Percentiles rank a stretch among this genome's conserved stretches.
Conservation (phyloP, 1,140 invertebrate genomes). For the Venustaconcha ellipsiformis region DNA sequence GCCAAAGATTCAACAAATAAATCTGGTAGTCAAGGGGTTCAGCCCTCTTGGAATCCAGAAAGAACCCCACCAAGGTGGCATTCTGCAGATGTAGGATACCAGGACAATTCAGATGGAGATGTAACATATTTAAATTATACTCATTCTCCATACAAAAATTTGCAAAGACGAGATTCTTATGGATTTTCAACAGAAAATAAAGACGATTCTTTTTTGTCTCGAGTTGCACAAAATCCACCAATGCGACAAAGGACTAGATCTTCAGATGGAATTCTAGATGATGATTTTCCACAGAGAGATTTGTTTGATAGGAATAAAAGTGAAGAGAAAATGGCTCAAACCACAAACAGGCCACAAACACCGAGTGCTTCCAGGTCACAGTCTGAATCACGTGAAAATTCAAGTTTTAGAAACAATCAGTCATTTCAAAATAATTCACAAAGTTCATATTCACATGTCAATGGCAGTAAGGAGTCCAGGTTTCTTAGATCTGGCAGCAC, state of each 20-base stretch:
- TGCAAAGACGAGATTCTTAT: conserved; percentile 9
- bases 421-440: not conserved
- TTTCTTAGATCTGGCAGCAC: no score
- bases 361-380: conserved; percentile 3
- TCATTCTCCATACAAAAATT: no score
- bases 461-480: no score
- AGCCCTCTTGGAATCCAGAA: not conserved
- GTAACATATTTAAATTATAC: no score
- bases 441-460: no score
- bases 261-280: conserved; percentile 46
- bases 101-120: no score
- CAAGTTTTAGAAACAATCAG: not conserved
- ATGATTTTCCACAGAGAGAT: conserved; percentile 23
- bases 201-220: conserved; percentile 40
- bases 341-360: not conserved
- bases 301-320: conserved; percentile 37
- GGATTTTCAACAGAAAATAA: conserved; percentile 22
- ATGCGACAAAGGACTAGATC: conserved; percentile 42
- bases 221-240: conserved; percentile 19
- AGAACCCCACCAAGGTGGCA: no score
- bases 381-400: conserved; percentile 8
- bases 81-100: no score
- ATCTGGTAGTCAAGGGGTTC: not conserved
- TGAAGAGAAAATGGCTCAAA: conserved; percentile 38
- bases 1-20: not conserved